These are phyloP conservation scores for Molossus molossus DNA, from an alignment of 2,797 vertebrate species.

Conservation along the genomic window DNA sequence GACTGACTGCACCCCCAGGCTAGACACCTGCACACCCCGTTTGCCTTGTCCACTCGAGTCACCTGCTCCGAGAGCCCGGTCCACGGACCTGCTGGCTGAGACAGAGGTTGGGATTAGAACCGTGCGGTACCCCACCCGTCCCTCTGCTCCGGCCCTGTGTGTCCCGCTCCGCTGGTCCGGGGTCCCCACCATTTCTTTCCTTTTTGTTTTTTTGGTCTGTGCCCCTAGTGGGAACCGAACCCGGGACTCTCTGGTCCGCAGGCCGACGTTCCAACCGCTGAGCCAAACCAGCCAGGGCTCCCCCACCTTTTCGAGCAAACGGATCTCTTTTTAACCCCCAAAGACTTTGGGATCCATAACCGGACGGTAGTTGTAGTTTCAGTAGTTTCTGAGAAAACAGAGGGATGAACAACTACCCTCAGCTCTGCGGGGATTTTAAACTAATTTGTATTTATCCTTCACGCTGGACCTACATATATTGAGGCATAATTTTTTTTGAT, in stretches of 20 bases:
- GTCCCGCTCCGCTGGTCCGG: neutral
- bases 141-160: accelerated
- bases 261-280: too few relatives aligned
- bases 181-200: too few relatives aligned
- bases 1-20: too few relatives aligned
- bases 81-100: accelerated
- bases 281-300: neutral
- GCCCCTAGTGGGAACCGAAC: too few relatives aligned
- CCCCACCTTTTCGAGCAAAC: neutral
- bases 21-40: too few relatives aligned
- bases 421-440: neutral
- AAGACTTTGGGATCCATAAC: neutral
- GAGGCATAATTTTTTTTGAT: neutral
- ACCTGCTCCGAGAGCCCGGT: neutral
- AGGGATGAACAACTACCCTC: neutral
- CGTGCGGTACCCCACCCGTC: accelerated
- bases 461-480: neutral
- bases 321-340: neutral
- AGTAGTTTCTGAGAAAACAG: neutral
- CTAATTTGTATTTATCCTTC: neutral
- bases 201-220: too few relatives aligned
- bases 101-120: neutral
- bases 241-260: too few relatives aligned
- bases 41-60: accelerated
- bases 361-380: too few relatives aligned